phyloP scores from a whole-genome alignment of 2,113 vertebrate species.

The human region GRCh38 chr16:26741501-26742000 shows the following conservation, averaged over 20 bases:
- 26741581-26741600: not conserved
- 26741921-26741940: too few species aligned
- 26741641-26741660: not conserved
- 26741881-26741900: too few species aligned
- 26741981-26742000: too few species aligned
- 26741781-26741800: not conserved
- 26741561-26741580: too few species aligned
- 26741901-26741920: not conserved
- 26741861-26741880: accelerated
- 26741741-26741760: not conserved
- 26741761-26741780: not conserved
- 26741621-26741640: not conserved
- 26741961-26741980: too few species aligned
- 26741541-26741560: too few species aligned
- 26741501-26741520: not conserved
- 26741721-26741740: not conserved
- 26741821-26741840: not conserved
- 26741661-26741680: not conserved
- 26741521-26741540: too few species aligned
- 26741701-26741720: not conserved
- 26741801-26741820: not conserved
- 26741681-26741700: not conserved
- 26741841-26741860: not conserved
- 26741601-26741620: not conserved
- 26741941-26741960: too few species aligned